Percentiles rank a stretch among this genome's conserved stretches.
Evolutionary conservation across 1,140 invertebrate genomes (phyloP).

Genomic region (Ceratina australensis): DNA sequence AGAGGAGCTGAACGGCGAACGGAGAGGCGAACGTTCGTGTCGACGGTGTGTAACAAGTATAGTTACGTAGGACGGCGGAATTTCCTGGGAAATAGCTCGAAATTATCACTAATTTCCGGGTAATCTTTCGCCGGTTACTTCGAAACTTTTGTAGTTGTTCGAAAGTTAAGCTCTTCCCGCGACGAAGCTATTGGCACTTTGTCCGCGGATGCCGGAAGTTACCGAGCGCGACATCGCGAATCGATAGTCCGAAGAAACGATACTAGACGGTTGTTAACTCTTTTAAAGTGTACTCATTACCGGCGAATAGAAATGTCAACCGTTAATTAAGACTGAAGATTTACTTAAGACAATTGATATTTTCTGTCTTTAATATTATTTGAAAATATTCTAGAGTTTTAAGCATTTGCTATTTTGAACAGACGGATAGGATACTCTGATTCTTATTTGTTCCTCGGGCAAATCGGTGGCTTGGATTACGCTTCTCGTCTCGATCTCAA

Average conservation of each 20-base stretch:
- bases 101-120: slow-evolving; percentile 47
- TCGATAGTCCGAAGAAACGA: slow-evolving; percentile 9
- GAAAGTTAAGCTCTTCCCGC: slow-evolving; percentile 26
- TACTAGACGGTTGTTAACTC: slow-evolving; percentile 4
- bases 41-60: slow-evolving; percentile 32
- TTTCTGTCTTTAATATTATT: too few relatives aligned
- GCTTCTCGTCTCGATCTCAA: background rate
- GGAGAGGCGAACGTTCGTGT: slow-evolving; percentile 3
- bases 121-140: slow-evolving; percentile 46
- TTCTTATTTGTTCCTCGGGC: background rate
- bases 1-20: background rate
- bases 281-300: too few relatives aligned
- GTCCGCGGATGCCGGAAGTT: slow-evolving; percentile 33
- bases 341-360: too few relatives aligned
- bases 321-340: too few relatives aligned
- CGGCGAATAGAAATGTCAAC: too few relatives aligned
- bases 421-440: too few relatives aligned
- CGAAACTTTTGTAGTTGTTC: slow-evolving; percentile 47
- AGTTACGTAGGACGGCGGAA: slow-evolving; percentile 32
- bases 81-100: slow-evolving; percentile 39
- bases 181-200: slow-evolving; percentile 35
- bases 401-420: too few relatives aligned
- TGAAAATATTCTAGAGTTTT: too few relatives aligned
- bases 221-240: background rate
- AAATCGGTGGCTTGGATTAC: background rate